Base-by-base conservation (phyloP, 1,140 invertebrate species). In the Platorchestia sp. region DNA sequence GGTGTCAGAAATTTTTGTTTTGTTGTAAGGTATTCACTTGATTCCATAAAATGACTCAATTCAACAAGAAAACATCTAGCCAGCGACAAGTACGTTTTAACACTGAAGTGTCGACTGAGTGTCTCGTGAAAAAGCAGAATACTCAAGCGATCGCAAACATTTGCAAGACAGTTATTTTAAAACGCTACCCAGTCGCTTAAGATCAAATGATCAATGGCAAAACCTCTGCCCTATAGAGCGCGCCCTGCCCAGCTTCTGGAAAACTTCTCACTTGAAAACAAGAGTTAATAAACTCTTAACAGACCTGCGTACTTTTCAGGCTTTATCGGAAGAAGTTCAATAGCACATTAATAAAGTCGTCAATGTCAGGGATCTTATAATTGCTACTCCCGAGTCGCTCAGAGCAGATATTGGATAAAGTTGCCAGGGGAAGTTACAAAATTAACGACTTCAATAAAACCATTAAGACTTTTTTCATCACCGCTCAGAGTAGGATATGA, bases 401-500 rank as follows among this genome's bases (percentile, higher is more conserved):
- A 44, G 43, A 44, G 87, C 87, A 42, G 87, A 89, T 89, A 89
- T 89, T 43, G 87, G 41, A 14, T 42, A 89, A 89, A 89, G 87
- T 89, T 89, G n/a, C 59, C 3, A 36, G 41, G 87, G 41, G 7
- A 89, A 89, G 87, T 89, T 89, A 44, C 87, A 14, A 89, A 89
- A 89, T 89, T 89, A 89, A 44, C 87, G 87, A 89, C 43, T 41
- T 44, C 86, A 42, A 89, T 89, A 44, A 41, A 41, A 44, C 43
- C 87, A 89, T 89, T 89, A 89, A 16, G 87, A 89, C 41, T 89
- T 89, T 86, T 42, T 89, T 89, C 87, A 89, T 89, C 42, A 42
- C 41, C 14, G 59, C 43, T 3, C 43, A 44, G 87, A 42, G 36
- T 19, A 42, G 87, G 41, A 89, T 42, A 75, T 75, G 59, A 27